Evolutionary conservation across 2,888 invertebrate species (phyloP), one percentile per base, ranked within the genome.

Genomic region (Sylvicola cinctus): DNA sequence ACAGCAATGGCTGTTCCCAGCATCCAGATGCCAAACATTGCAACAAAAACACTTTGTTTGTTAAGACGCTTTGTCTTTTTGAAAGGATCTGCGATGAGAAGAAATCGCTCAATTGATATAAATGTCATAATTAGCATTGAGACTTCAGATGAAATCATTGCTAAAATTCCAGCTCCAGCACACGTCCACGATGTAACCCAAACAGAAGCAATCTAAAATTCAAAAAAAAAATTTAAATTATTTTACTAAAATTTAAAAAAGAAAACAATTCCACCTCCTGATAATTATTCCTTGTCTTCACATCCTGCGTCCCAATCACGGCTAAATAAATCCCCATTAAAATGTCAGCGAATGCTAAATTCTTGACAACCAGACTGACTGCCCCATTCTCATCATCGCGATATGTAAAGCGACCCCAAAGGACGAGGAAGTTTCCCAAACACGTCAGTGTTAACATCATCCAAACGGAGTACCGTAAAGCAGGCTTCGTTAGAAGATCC

Each of bases 101-200:
- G 49, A 47, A 69, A 76, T 42, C 76, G 59, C 43, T 76, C 75
- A 42, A 75, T 50, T 2, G 75, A 73, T 65, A 77, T 72, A 46
- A 73, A 70, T 2, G 71, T 66, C 40, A 77, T 50, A 37, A 75
- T 69, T 28, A 76, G 50, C 49, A 77, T 66, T 6, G 76, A 74
- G 2, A 73, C 72, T 57, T 77, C 74, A 3, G 68, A 68, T 2
- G 75, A 74, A 15, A 64, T 63, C 54, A 75, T 71, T 1, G 74
- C 74, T 25, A 73, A 43, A 4, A 68, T 58, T 20, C 76, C 76
- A 23, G 66, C 55, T 2, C 62, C 45, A 1, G 65, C 67, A 49
- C 76, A 77, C n/a, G 60, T 52, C 63, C 66, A 68, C 0, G 74
- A 74, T 7, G 65, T 61, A 49, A 69, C 68, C 76, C 76, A 77